These are phyloP conservation scores for Dexiosoma caninum DNA, from an alignment of 2,888 invertebrate genomes.

Conservation along the genomic window DNA sequence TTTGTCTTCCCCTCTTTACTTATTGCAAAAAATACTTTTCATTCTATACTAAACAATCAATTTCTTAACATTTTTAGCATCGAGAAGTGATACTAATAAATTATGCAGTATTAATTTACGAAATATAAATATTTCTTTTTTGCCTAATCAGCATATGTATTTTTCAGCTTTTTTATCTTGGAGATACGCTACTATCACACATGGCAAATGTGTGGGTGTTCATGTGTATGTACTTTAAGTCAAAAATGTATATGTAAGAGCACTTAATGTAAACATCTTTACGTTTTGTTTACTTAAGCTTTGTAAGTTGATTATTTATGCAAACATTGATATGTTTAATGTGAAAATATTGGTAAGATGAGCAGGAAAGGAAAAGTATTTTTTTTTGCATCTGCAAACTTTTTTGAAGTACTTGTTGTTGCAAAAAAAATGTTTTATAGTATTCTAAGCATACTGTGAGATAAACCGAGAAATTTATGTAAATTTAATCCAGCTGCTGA, in stretches of 20 bases:
- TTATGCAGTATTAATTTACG: constrained; percentile 52
- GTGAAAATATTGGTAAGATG: constrained; percentile 16
- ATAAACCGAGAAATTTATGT: constrained; percentile 1
- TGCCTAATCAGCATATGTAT: constrained; percentile 34
- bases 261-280: constrained; percentile 7
- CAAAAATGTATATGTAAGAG: neutral
- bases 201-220: neutral
- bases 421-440: neutral
- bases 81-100: constrained; percentile 49
- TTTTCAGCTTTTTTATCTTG: neutral
- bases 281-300: constrained; percentile 25
- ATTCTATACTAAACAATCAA: neutral
- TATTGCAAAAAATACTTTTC: neutral
- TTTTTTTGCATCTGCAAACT: too few species aligned
- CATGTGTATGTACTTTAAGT: neutral
- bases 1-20: neutral
- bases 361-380: neutral
- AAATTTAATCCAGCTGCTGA: neutral
- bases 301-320: constrained; percentile 48
- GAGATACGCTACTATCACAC: neutral
- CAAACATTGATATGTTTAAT: constrained; percentile 44
- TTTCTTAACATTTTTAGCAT: neutral
- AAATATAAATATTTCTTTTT: constrained; percentile 9
- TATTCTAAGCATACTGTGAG: too few species aligned
- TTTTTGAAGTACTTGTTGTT: too few species aligned